Conservation (phyloP, 2,888 invertebrate genomes). For the Scelioninae gen. 1 region DNA sequence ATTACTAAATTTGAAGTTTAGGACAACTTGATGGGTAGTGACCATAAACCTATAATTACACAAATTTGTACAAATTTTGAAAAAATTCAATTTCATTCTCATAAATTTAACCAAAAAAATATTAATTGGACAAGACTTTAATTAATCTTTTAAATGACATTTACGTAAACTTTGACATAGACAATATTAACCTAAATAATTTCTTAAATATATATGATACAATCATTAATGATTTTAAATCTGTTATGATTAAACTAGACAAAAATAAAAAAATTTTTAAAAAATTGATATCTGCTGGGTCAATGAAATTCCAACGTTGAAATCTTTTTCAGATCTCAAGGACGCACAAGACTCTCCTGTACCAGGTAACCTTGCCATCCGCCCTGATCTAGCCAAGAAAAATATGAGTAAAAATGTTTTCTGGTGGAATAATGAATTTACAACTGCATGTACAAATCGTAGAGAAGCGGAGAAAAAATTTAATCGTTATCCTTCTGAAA, state of each 20-base stretch:
- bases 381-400: no score
- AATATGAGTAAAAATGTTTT: no score
- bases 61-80: background rate
- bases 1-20: background rate
- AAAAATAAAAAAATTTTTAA: no score
- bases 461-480: conserved; percentile 4
- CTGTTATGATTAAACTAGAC: no score
- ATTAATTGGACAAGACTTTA: background rate
- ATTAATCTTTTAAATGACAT: conserved; percentile 2
- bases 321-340: no score
- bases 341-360: no score
- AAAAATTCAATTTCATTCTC: background rate
- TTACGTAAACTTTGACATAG: background rate
- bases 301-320: no score
- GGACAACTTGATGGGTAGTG: conserved; percentile 4
- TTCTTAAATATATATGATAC: no score
- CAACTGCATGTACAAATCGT: background rate
- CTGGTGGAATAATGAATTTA: conserved; percentile 19
- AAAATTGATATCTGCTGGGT: no score
- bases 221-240: no score
- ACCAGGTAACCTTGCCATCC: no score
- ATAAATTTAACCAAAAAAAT: background rate
- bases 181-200: background rate
- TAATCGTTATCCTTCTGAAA: background rate
- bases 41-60: conserved; percentile 6